Evolutionary conservation across 2,797 vertebrate genomes (phyloP), one percentile per base, ranked within the genome.

Genomic region (Pseudopleuronectes americanus): DNA sequence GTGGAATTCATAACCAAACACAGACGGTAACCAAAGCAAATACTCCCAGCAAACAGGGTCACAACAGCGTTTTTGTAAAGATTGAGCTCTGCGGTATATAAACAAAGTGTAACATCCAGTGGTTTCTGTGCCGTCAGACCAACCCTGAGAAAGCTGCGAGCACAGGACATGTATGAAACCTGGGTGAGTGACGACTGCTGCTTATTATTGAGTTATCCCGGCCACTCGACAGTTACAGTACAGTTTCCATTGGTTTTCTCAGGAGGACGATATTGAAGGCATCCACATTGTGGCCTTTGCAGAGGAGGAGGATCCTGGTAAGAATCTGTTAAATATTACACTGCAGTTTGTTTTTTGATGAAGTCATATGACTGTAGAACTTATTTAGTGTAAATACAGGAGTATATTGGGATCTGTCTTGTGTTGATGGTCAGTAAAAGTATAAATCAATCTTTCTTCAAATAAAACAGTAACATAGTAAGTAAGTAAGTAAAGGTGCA

Each of bases 241-340:
- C 9, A 36, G 53, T 54, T 63, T 68, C 38, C 36, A 4, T 53
- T 58, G 48, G 22, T 54, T n/a, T 16, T 63, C 7, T 59, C 88
- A 99, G 98, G 98, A 99, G 81, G 98, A 99, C 16, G 97, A 99
- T 83, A 90, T 98, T 52, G 96, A 99, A 0, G 98, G 97, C 17
- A 96, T 98, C 76, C 98, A 99, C 83, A 99, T 99, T 3, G 98
- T 99, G 66, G 97, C 98, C 38, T 99, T 99, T 45, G 98, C 98
- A 6, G 98, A 99, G 88, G 95, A 96, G 81, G 98, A 98, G 1
- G 98, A 99, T 66, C 97, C 98, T 73, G 98, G 98, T 99, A 92
- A 88, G 72, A 58, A 0, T 43, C 22, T 17, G 4, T 45, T 19
- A 69, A 2, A 38, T 57, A 23, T 49, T n/a, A 0, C 38, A 8